Conservation (phyloP, 2,888 invertebrate species). For the Corythucha ciliata region DNA sequence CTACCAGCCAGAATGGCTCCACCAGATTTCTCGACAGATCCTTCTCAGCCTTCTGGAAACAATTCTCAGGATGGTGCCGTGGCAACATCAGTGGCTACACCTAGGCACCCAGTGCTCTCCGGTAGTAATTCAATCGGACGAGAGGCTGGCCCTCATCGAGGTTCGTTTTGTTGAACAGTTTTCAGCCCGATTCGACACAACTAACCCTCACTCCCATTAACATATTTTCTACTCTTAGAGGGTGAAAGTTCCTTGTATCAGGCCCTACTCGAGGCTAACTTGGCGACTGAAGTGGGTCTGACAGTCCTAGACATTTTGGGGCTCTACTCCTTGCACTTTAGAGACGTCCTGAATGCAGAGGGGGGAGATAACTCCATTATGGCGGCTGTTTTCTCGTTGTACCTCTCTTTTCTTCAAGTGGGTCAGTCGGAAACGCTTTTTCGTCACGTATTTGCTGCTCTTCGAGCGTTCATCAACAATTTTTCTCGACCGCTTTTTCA, state of each 20-base stretch:
- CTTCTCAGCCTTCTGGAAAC: conserved; percentile 16
- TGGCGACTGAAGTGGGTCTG: conserved; percentile 83
- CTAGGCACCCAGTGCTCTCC: conserved; percentile 33
- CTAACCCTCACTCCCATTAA: background rate
- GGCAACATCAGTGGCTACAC: conserved; percentile 17
- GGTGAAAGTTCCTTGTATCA: conserved; percentile 49
- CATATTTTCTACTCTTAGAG: conserved; percentile 17
- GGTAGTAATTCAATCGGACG: conserved; percentile 37
- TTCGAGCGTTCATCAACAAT: conserved; percentile 85
- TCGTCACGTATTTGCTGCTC: conserved; percentile 82
- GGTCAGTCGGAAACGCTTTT: conserved; percentile 86
- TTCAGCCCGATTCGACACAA: background rate
- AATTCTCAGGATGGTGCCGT: conserved; percentile 2
- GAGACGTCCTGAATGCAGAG: conserved; percentile 46
- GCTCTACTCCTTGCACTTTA: conserved; percentile 70
- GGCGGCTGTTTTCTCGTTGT: conserved; percentile 73
- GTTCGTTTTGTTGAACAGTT: conserved; percentile 8
- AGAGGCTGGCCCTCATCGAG: conserved; percentile 29
- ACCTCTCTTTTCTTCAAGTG: conserved; percentile 73
- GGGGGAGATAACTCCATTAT: conserved; percentile 67
- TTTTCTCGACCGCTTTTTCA: conserved; percentile 74
- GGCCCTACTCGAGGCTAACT: conserved; percentile 64
- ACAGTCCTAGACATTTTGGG: conserved; percentile 79
- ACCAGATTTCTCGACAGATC: conserved; percentile 61
- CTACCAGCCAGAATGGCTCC: conserved; percentile 77